Evolutionary conservation across 1,140 invertebrate species (phyloP), one percentile per base, ranked within the genome.

Genomic region (Rhynchophorus ferrugineus): DNA sequence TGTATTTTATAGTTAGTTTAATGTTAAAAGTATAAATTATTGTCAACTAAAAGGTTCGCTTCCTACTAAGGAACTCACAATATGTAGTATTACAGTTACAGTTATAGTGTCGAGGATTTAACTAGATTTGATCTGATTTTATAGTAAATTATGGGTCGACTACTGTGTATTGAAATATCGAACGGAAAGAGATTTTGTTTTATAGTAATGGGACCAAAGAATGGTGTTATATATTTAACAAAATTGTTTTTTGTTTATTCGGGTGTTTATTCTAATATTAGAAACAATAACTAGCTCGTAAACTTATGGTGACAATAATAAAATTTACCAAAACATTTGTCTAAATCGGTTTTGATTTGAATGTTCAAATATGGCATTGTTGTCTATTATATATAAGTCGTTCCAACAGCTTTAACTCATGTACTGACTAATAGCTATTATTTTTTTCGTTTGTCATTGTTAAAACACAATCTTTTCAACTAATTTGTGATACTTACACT

Each of bases 401-500:
- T 41, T 37, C 49, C 41, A 37, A 54, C 38, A 56, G 54, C 54
- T 56, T 56, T 35, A 56, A 39, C 42, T 54, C 44, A 54, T 54
- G 45, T 35, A 54, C 21, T 41, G 52, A 54, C 34, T 43, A 41
- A 56, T 38, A 17, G 47, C 47, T 56, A 42, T 47, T 19, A 35
- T 7, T 9, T 24, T 24, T 44, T 58, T 50, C 44, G 38, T 56
- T 54, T 49, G 34, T 48, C 21, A 38, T 45, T 58, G 49, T 51
- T 55, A 43, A 42, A 24, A 58, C 49, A 55, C 53, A 42, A 56
- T 63, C 54, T 59, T 61, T 63, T 56, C 45, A 61, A 54, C 55
- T 63, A 50, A 63, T 63, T 63, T 63, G 57, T 63, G 59, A 63
- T 61, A 59, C 46, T 57, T 59, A 63, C 59, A 61, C 59, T 61